phyloP scores from a whole-genome alignment of 2,888 invertebrate genomes.

The Agrypnus murinus region DNA sequence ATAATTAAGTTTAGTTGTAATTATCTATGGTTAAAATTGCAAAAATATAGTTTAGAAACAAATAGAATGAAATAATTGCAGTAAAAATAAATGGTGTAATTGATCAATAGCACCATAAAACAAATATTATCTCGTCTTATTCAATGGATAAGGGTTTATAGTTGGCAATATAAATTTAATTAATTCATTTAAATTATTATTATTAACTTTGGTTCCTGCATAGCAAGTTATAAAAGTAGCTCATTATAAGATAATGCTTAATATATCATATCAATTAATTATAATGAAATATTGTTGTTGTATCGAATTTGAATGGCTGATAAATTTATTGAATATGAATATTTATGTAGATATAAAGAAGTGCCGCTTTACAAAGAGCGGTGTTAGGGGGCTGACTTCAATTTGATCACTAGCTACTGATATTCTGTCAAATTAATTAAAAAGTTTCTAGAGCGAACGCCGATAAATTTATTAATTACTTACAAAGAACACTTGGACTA shows the following conservation, averaged over 20 bases:
- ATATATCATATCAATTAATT: slow-evolving; percentile 53
- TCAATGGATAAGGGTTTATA: slow-evolving; percentile 35
- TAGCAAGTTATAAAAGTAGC: slow-evolving; percentile 43
- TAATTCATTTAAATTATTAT: slow-evolving; percentile 39
- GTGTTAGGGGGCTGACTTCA: slow-evolving; percentile 29
- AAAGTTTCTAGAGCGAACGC: slow-evolving; percentile 31
- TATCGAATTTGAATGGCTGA: slow-evolving; percentile 49
- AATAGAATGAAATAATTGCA: slow-evolving; percentile 38
- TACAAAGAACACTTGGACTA: slow-evolving; percentile 14
- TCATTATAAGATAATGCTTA: slow-evolving; percentile 50
- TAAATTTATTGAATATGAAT: slow-evolving; percentile 52
- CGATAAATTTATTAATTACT: slow-evolving; percentile 43
- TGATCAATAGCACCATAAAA: slow-evolving; percentile 37
- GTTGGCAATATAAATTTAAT: slow-evolving; percentile 40
- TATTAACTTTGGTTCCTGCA: slow-evolving; percentile 40
- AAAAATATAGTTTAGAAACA: slow-evolving; percentile 42
- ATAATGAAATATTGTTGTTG: slow-evolving; percentile 51
- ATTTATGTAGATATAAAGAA: slow-evolving; percentile 45
- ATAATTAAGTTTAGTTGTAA: slow-evolving; percentile 38
- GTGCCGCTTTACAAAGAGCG: slow-evolving; percentile 29
- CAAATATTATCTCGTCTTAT: slow-evolving; percentile 37
- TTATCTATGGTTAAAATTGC: slow-evolving; percentile 32
- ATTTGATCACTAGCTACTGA: slow-evolving; percentile 45
- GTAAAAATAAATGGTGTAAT: slow-evolving; percentile 34
- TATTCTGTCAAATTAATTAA: slow-evolving; percentile 49